Base-by-base conservation (phyloP, 2,888 invertebrate genomes). In the Suillia variegata region DNA sequence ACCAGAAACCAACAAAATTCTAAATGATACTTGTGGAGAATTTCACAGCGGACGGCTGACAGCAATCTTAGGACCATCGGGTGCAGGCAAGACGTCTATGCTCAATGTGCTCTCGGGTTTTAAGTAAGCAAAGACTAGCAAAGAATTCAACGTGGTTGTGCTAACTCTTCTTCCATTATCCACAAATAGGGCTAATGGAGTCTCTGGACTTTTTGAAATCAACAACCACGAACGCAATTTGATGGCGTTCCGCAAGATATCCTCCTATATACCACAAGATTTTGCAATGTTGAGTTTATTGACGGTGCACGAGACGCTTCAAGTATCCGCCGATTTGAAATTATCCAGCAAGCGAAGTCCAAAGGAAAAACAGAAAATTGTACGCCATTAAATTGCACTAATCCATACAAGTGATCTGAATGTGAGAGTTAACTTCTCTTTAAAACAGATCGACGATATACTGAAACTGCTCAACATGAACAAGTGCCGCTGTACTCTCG, bases 181-280 rank as follows among this genome's bases (percentile, higher is more conserved):
- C 4, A 33, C 12, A 45, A 5, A 5, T 20, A 80, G 80, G 62
- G 67, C 71, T 0, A 70, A 63, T 1, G 77, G 76, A 1, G 70
- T 89, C 12, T 83, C 81, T 10, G 96, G 96, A 0, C 84, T 82
- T 31, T 85, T 94, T 22, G 82, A 83, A 54, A 84, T 94, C 3
- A 94, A 94, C 74, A 90, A 89, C 0, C 83, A 85, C 42, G 76
- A 85, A 53, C 83, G 90, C 22, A 85, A 89, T 65, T 84, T 89
- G 64, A 83, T 87, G 60, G 82, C 84, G 59, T 89, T 93, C 70
- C 85, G 90, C 15, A 75, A 74, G 62, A 76, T 77, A 62, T 76
- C 75, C 10, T 76, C 93, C 71, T 96, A 96, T 81, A 96, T 97
- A 70, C 91, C 95, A 84, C 96, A 97, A 79, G 88, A 93, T 68